phyloP scores from a whole-genome alignment of 2,113 vertebrate species.

The Erythrocebus patas region DNA sequence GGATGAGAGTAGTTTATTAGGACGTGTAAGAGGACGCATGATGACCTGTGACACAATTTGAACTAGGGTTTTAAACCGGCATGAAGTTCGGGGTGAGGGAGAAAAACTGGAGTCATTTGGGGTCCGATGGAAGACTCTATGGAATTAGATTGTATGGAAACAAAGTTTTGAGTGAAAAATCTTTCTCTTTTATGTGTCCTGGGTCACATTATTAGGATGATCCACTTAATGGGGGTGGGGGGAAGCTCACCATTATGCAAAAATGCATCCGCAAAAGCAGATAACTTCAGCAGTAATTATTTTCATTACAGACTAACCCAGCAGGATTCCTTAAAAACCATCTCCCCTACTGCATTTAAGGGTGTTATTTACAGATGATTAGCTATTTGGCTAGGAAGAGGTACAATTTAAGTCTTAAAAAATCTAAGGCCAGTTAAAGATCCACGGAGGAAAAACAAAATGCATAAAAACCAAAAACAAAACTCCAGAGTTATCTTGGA shows the following conservation, averaged over 20 bases:
- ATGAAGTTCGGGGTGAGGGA: not conserved
- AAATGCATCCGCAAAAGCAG: conserved; percentile 45
- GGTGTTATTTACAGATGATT: conserved; percentile 53
- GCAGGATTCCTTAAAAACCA: conserved; percentile 43
- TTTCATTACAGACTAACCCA: conserved; percentile 49
- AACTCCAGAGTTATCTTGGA: not conserved
- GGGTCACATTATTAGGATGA: not conserved
- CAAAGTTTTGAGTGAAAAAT: not conserved
- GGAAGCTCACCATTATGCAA: not conserved
- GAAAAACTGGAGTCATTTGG: not conserved
- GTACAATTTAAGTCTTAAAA: not conserved
- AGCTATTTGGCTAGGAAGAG: conserved; percentile 37
- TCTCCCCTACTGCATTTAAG: conserved; percentile 23
- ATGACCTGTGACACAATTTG: not conserved
- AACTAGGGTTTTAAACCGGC: not conserved
- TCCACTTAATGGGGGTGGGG: not conserved
- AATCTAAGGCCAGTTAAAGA: conserved; percentile 32
- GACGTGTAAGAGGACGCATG: accelerated
- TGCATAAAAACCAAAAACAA: not conserved
- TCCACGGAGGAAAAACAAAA: not conserved
- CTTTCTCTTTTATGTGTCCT: not conserved
- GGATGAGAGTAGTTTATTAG: not conserved
- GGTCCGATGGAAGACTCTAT: not conserved
- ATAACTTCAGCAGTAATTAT: conserved; percentile 33
- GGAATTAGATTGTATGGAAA: not conserved